Conservation (phyloP, 2,797 vertebrate genomes). For the Chaetophractus vellerosus region DNA sequence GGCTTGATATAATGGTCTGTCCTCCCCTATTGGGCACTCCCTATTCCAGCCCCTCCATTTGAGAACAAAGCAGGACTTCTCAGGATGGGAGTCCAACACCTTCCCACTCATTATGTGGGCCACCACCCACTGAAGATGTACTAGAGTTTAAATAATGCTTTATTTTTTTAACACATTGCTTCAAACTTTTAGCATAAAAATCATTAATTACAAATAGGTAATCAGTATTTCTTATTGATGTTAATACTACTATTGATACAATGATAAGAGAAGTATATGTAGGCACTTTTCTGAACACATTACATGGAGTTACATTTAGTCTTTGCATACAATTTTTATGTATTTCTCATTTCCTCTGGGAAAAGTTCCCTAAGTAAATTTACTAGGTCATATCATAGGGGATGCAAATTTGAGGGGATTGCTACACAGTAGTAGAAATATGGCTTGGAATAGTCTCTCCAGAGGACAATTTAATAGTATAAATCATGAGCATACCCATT, state of each 20-base stretch:
- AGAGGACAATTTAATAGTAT: not conserved
- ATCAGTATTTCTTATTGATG: not conserved
- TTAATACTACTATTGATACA: not conserved
- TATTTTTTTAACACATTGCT: slow-evolving; percentile 44
- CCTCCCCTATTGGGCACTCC: no score
- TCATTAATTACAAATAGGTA: not conserved
- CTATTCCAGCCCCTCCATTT: no score
- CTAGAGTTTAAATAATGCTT: slow-evolving; percentile 46
- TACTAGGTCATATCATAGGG: not conserved
- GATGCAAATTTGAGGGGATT: not conserved
- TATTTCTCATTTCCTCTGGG: not conserved
- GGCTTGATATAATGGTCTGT: no score
- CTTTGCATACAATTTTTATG: not conserved
- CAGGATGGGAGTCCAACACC: no score
- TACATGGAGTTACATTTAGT: slow-evolving; percentile 2
- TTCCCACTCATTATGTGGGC: no score
- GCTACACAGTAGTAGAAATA: not conserved
- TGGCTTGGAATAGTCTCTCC: no score
- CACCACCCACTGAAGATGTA: no score
- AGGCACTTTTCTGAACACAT: not conserved
- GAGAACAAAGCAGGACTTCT: no score
- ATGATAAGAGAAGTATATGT: not conserved
- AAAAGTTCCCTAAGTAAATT: slow-evolving; percentile 36
- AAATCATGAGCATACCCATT: not conserved
- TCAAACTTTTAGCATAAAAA: slow-evolving; percentile 47